Base-by-base conservation (phyloP, 1,140 invertebrate species). In the Drosophila ercepeae region DNA sequence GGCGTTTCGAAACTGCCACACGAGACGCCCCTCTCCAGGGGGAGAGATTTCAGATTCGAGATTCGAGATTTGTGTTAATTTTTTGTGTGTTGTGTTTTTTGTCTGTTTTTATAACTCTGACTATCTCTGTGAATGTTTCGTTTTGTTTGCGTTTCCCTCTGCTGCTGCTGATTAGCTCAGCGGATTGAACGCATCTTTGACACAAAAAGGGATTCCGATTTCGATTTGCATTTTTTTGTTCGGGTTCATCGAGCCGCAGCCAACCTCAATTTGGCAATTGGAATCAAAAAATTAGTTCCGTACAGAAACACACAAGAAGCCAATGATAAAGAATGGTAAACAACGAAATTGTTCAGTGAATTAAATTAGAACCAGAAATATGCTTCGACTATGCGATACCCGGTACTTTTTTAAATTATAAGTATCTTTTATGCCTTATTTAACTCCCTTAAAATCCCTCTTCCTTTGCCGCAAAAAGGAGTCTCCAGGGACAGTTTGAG, bases 181-280 rank as follows among this genome's bases (percentile, higher is more conserved):
- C 5, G 36, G 36, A 14, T 14, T 36, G 32, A 53, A 68, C 57
- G 42, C 57, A 65, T 67, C 60, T 67, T 65, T 52, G 27, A 42
- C 32, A 50, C 58, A 44, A n/a, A 48, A 41, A 61, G 36, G 27
- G 27, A 27, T 27, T 27, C 9, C 11, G 3, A 25, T 48, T 61
- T 73, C 29, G 27, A 52, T 78, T 84, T 75, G 67, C 69, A 58
- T 71, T 64, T 60, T 72, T 46, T 86, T 86, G 73, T 86, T 74
- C 55, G 45, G 42, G 76, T 81, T 86, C 77, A 69, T 63, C 75
- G 82, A 81, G 74, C 82, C 81, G 73, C 41, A 86, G 50, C 68
- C 29, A 64, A 53, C 55, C 69, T 29, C 59, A 84, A 74, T 79
- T 78, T 50, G 64, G 60, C 70, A 84, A 84, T 84, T 60, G 53